Evolutionary conservation across 1,140 invertebrate genomes (phyloP), one percentile per base, ranked within the genome.

Genomic region (Drosophila sp.): DNA sequence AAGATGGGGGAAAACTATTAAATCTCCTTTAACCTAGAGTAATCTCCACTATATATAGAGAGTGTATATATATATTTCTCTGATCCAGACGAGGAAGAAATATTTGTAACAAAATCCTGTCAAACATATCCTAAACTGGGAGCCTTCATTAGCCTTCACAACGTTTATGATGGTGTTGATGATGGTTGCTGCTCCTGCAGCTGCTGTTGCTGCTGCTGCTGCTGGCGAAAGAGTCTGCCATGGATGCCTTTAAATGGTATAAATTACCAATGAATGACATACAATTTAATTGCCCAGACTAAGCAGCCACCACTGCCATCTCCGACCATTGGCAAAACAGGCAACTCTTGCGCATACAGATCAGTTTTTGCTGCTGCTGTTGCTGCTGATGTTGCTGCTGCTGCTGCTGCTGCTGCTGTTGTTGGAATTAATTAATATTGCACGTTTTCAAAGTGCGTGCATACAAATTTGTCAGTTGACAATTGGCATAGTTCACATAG

Each of bases 181-280:
- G 55, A 11, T 55, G 50, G 47, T 23, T 50, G 35, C 7, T 23
- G 30, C n/a, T 57, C 23, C 6, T 56, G 66, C 30, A 60, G 57
- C 29, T 35, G 44, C n/a, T n/a, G 47, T 23, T 50, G 35, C 7
- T 23, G 30, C n/a, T 57, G 27, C 6, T 56, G 66, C 30, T 64
- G 57, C 29, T 35, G 44, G 44, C 44, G 23, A 50, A 7, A 50
- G 44, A 50, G 44, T 50, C 44, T 50, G 44, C 44, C 44, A 50
- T 50, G 44, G 44, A 50, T 90, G 78, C 72, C 86, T 90, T 85
- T 86, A 90, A 86, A 90, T 86, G 85, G 85, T 80, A 90, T 90
- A 90, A 91, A 91, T 91, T 91, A 91, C 90, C 90, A 91, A 91
- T 91, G 90, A 91, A 91, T 91, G 90, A 91, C 90, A 91, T 91